Evolutionary conservation across 2,888 invertebrate genomes (phyloP).

Genomic region (Nymphalis urticae): DNA sequence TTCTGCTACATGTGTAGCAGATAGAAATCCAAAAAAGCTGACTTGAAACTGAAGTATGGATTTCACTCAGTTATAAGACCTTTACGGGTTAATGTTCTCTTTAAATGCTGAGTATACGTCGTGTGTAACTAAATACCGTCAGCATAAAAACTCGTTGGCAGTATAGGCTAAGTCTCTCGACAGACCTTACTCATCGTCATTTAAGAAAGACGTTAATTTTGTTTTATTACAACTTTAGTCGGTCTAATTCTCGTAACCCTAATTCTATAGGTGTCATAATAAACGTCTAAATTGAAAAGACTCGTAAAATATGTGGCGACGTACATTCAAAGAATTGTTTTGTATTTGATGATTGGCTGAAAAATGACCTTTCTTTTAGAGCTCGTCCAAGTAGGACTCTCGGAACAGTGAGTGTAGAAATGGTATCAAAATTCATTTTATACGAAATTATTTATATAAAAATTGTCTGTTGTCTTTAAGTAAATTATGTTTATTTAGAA

Average conservation of each 20-base stretch:
- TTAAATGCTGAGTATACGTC: no score
- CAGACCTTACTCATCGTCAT: no score
- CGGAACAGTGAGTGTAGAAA: slow-evolving; percentile 27
- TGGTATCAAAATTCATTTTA: not conserved
- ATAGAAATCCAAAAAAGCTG: no score
- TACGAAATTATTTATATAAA: not conserved
- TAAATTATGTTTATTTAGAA: no score
- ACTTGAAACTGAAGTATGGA: no score
- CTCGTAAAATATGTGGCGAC: not conserved
- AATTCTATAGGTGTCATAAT: not conserved
- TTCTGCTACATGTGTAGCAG: no score
- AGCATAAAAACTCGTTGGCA: no score
- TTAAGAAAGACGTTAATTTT: not conserved
- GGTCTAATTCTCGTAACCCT: not conserved
- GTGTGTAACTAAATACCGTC: no score
- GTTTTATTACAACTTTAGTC: not conserved
- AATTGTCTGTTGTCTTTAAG: no score
- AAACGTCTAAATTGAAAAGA: not conserved
- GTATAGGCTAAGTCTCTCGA: no score
- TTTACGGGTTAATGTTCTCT: no score
- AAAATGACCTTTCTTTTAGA: slow-evolving; percentile 37
- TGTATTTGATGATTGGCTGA: slow-evolving; percentile 19
- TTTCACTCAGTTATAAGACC: no score
- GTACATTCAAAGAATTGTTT: slow-evolving; percentile 2
- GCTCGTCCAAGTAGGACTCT: slow-evolving; percentile 50